Base-by-base conservation (phyloP, 1,140 invertebrate species). In the Bilobella aurantiaca region DNA sequence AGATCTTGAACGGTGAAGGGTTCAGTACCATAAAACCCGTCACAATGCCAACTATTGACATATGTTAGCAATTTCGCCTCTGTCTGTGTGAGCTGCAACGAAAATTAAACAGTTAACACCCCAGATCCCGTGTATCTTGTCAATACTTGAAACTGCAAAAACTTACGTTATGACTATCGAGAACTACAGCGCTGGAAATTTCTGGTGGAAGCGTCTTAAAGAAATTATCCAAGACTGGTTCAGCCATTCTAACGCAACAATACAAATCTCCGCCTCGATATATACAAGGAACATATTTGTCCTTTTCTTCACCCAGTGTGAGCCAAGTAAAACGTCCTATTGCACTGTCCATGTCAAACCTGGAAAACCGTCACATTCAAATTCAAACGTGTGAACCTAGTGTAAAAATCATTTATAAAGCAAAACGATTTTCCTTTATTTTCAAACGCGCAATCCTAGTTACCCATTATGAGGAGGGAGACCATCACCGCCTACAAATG, bases 11-110 rank as follows among this genome's bases (percentile, higher is more conserved):
- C 83, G 0, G 88, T 90, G 76, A 96, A 97, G n/a, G 85, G 81
- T 67, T 93, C 90, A 49, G 87, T 83, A 0, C 93, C 93, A 78
- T 91, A 97, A 72, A 91, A 86, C 69, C 82, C 85, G 73, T 94
- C 92, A 81, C 92, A 94, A 75, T 97, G 94, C 77, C 87, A 88
- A 31, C 84, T 80, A 79, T 96, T 98, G 67, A 97, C 95, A 77
- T 96, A 93, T 76, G 93, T 94, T 28, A 96, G 82, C 18, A 96
- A 80, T 67, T 89, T 86, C 56, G 90, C 87, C 79, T 97, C 93
- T 1, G 86, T 84, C 68, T 91, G 88, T 3, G 91, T 96, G 63
- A 96, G 57, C 71, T 93, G 76, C 93, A 93, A 61, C 57, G 30
- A 37, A 59, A 34, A 30, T 30, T 53, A 23, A 58, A 72, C 56